These are phyloP conservation scores for Laothoe populi DNA, from an alignment of 2,888 invertebrate genomes.

Conservation along the genomic window DNA sequence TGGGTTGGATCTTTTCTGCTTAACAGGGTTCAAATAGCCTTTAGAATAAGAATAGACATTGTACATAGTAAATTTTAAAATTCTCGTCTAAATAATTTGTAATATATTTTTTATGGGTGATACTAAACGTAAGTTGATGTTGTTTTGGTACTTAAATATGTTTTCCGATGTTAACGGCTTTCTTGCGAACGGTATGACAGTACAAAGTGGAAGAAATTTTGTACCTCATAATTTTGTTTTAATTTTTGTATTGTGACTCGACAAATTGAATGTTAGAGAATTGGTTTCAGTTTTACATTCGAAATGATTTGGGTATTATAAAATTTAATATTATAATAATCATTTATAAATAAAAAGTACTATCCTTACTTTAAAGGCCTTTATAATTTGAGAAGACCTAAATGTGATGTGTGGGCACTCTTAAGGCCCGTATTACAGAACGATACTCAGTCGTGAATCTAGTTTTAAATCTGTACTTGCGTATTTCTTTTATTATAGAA, in stretches of 20 bases:
- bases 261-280: not conserved
- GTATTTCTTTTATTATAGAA: too few species aligned
- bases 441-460: too few species aligned
- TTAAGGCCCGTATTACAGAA: too few species aligned
- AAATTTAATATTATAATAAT: not conserved
- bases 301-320: too few species aligned
- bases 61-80: slow-evolving; percentile 21
- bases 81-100: slow-evolving; percentile 9
- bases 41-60: slow-evolving; percentile 22
- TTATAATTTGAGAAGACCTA: too few species aligned
- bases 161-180: slow-evolving; percentile 32
- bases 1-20: too few species aligned
- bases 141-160: slow-evolving; percentile 22
- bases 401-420: too few species aligned
- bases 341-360: too few species aligned
- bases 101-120: slow-evolving; percentile 23
- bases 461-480: too few species aligned
- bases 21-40: too few species aligned
- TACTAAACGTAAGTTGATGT: slow-evolving; percentile 16
- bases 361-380: too few species aligned
- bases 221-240: slow-evolving; percentile 26
- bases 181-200: slow-evolving; percentile 59
- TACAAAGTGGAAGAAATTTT: slow-evolving; percentile 62
- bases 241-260: slow-evolving; percentile 2
- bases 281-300: not conserved